Evolutionary conservation across 2,113 vertebrate genomes (phyloP).

Genomic region (Boulengeromyrus knoepffleri): DNA sequence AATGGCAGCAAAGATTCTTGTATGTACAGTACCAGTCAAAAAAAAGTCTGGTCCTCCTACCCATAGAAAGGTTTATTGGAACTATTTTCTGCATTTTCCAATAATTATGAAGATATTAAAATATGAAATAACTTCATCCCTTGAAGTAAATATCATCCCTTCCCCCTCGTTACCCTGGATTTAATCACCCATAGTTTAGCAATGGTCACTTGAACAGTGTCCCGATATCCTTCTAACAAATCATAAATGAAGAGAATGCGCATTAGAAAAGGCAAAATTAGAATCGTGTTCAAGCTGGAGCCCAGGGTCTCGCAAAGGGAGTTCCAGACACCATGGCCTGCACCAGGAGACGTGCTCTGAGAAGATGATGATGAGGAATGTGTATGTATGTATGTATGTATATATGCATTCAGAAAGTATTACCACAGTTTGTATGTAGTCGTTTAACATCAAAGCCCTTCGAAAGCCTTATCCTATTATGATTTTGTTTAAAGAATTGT

Average conservation of each 20-base stretch:
- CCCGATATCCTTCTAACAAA: background rate
- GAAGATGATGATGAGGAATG: background rate
- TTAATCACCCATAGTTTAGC: background rate
- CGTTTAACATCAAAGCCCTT: background rate
- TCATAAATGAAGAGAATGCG: background rate
- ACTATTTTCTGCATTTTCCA: background rate
- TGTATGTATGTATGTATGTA: background rate
- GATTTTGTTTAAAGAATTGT: background rate
- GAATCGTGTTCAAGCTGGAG: background rate
- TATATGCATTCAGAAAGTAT: background rate
- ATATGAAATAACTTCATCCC: background rate
- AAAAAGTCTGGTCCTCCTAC: background rate
- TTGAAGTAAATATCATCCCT: background rate
- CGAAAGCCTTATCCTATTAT: background rate
- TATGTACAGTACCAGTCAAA: background rate
- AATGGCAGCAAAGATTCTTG: background rate
- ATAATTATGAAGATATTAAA: background rate
- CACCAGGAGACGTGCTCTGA: background rate
- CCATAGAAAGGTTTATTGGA: background rate
- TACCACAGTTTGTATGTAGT: background rate
- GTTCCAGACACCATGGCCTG: background rate
- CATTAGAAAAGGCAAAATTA: background rate
- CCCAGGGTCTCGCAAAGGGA: background rate
- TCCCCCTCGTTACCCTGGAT: background rate
- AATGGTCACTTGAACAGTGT: background rate